Evolutionary conservation across 1,140 invertebrate genomes (phyloP), one percentile per base, ranked within the genome.

Genomic region (Pseudoatta argentina): DNA sequence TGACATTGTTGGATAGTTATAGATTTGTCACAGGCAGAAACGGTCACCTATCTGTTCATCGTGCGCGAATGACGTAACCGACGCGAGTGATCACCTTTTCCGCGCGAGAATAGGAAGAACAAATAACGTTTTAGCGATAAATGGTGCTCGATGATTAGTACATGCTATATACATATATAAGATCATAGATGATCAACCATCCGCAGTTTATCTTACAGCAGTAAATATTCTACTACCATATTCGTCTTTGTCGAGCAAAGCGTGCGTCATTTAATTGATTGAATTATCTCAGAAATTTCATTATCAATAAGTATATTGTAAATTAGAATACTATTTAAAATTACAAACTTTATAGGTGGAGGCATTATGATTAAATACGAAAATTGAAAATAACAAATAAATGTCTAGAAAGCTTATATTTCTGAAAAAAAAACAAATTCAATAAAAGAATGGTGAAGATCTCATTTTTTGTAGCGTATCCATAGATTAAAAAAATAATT

Each of bases 101-200:
- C 79, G 78, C 75, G 87, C 89, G 89, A 71, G 77, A 93, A 93
- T 89, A 88, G 71, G 75, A 88, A 91, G 88, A 91, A 91, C 86
- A 93, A 93, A 91, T 77, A 76, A 78, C 63, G 79, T 79, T 69
- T 85, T 91, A 93, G 91, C 90, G 71, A 93, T 93, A 93, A 93
- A 89, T 91, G 89, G 89, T 85, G 86, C 72, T 86, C 69, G 77
- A 66, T 91, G 88, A 88, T 88, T 90, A 93, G 69, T 71, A 67
- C 82, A 48, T 21, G 67, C 51, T 91, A 24, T 16, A 44, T 44
- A 39, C 39, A 69, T 48, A 69, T 69, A 92, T 92, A 93, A 93
- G 76, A 91, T 85, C 72, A 73, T 73, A 78, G 83, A 78, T 87
- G 66, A 73, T 57, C 34, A 51, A 8, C 27, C 86, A 78, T 55